phyloP scores from a whole-genome alignment of 2,888 invertebrate species.

The Parnassius orleans region DNA sequence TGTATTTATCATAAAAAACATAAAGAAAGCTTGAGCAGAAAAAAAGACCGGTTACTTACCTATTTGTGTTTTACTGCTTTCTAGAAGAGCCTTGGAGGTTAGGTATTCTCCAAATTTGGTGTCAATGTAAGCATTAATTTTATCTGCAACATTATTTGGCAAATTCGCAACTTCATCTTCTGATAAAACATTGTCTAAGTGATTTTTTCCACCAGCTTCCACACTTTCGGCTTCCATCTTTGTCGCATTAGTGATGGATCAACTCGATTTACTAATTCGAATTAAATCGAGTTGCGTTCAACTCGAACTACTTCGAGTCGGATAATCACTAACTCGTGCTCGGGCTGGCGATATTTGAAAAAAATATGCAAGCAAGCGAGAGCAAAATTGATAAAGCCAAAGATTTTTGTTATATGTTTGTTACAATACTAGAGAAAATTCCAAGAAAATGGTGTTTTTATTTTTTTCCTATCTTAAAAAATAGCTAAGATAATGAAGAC shows the following conservation, averaged over 20 bases:
- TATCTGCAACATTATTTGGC: constrained; percentile 65
- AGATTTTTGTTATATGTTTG: no score
- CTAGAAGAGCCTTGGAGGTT: constrained; percentile 87
- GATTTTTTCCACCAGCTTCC: constrained; percentile 70
- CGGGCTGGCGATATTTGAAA: no score
- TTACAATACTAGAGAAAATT: no score
- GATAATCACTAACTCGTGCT: no score
- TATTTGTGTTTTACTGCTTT: constrained; percentile 82
- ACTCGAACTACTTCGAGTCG: no score
- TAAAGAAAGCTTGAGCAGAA: constrained; percentile 28
- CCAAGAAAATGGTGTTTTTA: no score
- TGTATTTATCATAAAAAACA: constrained; percentile 31
- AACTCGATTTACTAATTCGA: no score
- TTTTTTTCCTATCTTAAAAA: no score
- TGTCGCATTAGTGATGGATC: constrained; percentile 32
- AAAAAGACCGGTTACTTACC: constrained; percentile 70
- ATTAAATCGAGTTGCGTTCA: no score
- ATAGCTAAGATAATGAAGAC: no score
- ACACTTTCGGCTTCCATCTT: constrained; percentile 70
- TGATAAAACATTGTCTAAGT: constrained; percentile 69
- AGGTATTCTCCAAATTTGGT: constrained; percentile 86
- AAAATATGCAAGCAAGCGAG: no score
- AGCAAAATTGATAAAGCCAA: no score
- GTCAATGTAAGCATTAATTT: constrained; percentile 81
- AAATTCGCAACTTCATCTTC: constrained; percentile 61